These are phyloP conservation scores for Ctenodactylus gundi DNA, from an alignment of 2,113 vertebrate genomes.

Conservation along the genomic window DNA sequence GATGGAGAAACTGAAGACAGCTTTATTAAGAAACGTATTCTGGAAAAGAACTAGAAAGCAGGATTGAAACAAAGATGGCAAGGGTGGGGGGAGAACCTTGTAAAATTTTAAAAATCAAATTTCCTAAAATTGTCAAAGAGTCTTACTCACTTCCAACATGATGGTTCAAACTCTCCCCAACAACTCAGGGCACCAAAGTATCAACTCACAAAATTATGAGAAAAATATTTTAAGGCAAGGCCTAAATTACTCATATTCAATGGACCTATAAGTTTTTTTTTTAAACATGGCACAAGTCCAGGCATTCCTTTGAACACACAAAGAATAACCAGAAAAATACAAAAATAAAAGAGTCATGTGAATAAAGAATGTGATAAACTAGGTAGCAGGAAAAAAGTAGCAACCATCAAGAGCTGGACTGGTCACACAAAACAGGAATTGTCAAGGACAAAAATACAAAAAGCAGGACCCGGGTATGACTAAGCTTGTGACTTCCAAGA, in stretches of 20 bases:
- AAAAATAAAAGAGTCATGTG: not conserved
- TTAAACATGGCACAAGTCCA: not conserved
- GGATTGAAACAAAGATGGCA: not conserved
- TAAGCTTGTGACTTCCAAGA: not conserved
- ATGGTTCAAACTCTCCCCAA: too few relatives aligned
- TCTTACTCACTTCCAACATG: not conserved
- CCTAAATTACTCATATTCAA: not conserved
- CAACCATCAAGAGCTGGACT: not conserved
- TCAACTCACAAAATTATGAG: too few relatives aligned
- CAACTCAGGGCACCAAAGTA: too few relatives aligned
- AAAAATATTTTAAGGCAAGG: not conserved
- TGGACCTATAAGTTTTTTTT: not conserved
- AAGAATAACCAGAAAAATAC: not conserved
- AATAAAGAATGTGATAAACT: not conserved
- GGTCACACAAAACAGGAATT: not conserved
- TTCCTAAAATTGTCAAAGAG: not conserved
- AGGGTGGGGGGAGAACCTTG: not conserved
- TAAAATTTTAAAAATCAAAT: constrained; percentile 11
- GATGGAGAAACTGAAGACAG: not conserved
- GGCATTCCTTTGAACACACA: not conserved
- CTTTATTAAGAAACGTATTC: not conserved
- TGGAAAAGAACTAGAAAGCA: not conserved
- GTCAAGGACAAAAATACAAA: not conserved
- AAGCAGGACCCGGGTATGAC: not conserved
- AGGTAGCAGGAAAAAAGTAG: not conserved